Base-by-base conservation (phyloP, 2,888 invertebrate species). In the Scaptomyza polygonia region DNA sequence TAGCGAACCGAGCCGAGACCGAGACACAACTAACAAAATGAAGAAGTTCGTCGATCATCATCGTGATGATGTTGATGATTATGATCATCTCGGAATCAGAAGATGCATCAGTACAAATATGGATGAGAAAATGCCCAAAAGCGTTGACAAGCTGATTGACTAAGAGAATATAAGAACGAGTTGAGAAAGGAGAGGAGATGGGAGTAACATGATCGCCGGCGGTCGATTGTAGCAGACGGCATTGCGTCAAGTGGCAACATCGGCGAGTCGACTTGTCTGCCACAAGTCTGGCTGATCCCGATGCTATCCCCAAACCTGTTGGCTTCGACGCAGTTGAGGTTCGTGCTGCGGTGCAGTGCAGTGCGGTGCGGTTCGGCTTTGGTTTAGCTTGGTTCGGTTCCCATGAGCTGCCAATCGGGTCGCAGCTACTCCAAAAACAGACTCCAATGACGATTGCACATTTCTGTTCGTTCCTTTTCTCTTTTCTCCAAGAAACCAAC, bases 191-290 rank as follows among this genome's bases (percentile, higher is more conserved):
- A 16, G n/a, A 57, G 18, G 34, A 3, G 11, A 21, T 3, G 12
- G n/a, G 49, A 39, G 67, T 61, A 64, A 64, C 54, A 57, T 56
- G 67, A 75, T 68, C 81, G 78, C 55, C 63, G 53, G 47, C 70
- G 54, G 49, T 21, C 43, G 59, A 58, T 39, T 61, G 48, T 48
- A 54, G 80, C 82, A 89, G 88, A 88, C 89, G 75, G 80, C 77
- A 74, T 77, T 78, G 87, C 87, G 87, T 88, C 87, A 87, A 88
- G 87, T 88, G 87, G 89, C 84, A 83, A 77, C 86, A 80, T 76
- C 74, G 77, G 67, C 74, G 83, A 76, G 83, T 87, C 87, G 74
- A 78, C 68, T 59, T 84, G 82, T 82, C 82, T 82, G 81, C 88
- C 67, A 66, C 84, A 86, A 73, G 85, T 86, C 88, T 80, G 62